These are phyloP conservation scores for Maniola jurtina DNA, from an alignment of 1,140 invertebrate species.

Conservation along the genomic window DNA sequence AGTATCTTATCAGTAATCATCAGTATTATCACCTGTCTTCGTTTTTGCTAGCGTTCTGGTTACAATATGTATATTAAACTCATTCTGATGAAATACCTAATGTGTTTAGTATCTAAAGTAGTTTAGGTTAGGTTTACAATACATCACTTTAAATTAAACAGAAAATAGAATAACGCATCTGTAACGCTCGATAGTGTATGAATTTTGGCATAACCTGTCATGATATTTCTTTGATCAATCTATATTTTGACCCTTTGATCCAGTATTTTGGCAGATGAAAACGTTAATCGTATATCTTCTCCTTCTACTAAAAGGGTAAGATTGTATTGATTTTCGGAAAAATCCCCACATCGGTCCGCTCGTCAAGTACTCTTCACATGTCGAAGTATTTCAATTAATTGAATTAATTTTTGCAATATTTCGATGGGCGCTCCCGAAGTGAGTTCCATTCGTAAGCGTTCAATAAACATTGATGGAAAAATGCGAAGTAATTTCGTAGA, in stretches of 20 bases:
- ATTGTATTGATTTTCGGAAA: background rate
- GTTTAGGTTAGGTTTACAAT: too few relatives aligned
- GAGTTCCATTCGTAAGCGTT: background rate
- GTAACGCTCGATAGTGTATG: background rate
- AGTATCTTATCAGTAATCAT: too few relatives aligned
- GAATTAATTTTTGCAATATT: conserved; percentile 39
- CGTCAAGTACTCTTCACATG: conserved; percentile 21
- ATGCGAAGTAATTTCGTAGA: conserved; percentile 1
- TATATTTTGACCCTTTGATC: background rate
- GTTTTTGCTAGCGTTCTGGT: too few relatives aligned
- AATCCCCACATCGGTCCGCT: background rate
- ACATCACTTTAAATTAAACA: too few relatives aligned
- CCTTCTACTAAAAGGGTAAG: background rate
- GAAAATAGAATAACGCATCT: too few relatives aligned
- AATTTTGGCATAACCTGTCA: too few relatives aligned
- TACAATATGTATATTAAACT: too few relatives aligned
- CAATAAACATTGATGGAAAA: background rate
- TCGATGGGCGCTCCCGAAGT: conserved; percentile 17
- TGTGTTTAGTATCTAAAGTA: too few relatives aligned
- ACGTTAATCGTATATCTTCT: background rate
- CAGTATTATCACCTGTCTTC: too few relatives aligned
- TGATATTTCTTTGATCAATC: too few relatives aligned
- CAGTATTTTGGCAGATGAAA: background rate
- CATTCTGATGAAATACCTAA: too few relatives aligned
- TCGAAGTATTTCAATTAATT: conserved; percentile 41